Conservation (phyloP, 2,113 vertebrate genomes). For the Anguilla rostrata region DNA sequence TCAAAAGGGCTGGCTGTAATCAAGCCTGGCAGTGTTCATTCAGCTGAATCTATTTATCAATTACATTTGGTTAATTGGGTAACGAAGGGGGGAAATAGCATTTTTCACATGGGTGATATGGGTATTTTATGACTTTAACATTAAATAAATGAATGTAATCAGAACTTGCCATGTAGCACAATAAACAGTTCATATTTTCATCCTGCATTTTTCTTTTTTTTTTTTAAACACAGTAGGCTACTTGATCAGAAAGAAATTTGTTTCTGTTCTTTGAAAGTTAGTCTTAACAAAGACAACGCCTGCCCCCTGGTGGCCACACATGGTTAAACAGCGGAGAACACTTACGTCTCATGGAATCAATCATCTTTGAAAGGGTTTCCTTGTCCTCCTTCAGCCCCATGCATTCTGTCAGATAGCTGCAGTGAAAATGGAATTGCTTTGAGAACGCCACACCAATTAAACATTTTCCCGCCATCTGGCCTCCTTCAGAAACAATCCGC, state of each 20-base stretch:
- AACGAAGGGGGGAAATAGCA: no score
- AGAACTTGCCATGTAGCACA: not conserved
- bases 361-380: constrained; percentile 73
- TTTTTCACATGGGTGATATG: no score
- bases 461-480: not conserved
- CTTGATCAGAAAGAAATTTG: not conserved
- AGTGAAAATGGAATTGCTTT: constrained; percentile 29
- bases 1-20: no score
- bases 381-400: constrained; percentile 80
- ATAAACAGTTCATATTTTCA: no score
- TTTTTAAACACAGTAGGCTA: no score
- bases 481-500: not conserved
- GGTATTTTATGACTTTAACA: no score
- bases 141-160: not conserved
- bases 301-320: constrained; percentile 46
- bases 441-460: not conserved
- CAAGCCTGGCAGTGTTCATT: no score
- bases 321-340: constrained; percentile 14
- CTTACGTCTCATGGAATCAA: constrained; percentile 91
- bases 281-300: constrained; percentile 1
- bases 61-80: no score
- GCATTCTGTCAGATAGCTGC: constrained; percentile 87
- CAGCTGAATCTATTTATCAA: no score
- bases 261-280: not conserved
- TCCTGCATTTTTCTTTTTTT: no score